Conservation (phyloP, 2,113 vertebrate genomes). For the Motacilla tschutschensis region DNA sequence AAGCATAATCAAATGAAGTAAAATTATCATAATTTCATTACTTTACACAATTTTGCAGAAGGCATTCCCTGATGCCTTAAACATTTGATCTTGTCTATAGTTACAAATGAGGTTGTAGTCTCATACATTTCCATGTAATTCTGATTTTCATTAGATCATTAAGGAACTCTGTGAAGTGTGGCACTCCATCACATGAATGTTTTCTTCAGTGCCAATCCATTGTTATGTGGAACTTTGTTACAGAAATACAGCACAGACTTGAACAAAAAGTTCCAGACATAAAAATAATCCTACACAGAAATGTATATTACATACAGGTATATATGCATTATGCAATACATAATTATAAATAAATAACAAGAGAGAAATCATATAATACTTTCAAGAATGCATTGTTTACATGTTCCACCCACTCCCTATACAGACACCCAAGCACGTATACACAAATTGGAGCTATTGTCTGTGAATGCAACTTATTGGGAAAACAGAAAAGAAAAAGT, state of each 20-base stretch:
- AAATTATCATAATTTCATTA: not conserved
- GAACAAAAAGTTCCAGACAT: not conserved
- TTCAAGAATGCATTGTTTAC: not conserved
- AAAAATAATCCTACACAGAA: not conserved
- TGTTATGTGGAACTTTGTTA: not conserved
- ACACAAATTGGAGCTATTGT: not conserved
- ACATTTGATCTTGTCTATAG: not conserved
- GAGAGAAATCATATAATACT: not conserved
- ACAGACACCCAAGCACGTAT: not conserved
- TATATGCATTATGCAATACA: not conserved
- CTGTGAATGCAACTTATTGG: not conserved
- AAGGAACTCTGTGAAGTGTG: not conserved
- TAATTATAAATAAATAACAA: not conserved
- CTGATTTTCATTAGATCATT: not conserved
- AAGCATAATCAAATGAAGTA: not conserved
- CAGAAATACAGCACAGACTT: not conserved
- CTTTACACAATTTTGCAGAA: not conserved
- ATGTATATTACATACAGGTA: rapidly evolving
- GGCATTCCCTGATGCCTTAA: not conserved
- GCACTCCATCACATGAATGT: not conserved
- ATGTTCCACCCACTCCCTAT: rapidly evolving
- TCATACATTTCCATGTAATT: not conserved
- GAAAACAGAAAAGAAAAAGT: conserved; percentile 4
- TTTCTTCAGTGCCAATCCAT: not conserved
- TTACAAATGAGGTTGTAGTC: not conserved